Evolutionary conservation across 2,888 invertebrate genomes (phyloP).

Genomic region (Iselma pallidipennis): DNA sequence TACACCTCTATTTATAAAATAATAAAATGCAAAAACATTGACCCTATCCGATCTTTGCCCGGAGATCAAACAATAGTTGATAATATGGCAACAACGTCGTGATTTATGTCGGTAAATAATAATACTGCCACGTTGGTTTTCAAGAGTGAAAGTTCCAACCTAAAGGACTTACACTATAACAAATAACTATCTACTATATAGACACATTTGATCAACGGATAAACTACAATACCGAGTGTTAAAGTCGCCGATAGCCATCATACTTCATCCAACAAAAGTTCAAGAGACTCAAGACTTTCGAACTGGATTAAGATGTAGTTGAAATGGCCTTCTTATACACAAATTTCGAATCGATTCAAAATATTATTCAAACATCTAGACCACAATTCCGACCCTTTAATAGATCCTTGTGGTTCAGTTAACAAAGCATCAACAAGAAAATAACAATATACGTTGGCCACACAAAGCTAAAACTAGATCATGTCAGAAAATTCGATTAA

Average conservation of each 20-base stretch:
- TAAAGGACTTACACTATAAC: background rate
- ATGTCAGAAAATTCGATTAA: constrained; percentile 7
- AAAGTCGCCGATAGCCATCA: background rate
- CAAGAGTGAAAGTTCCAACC: constrained; percentile 1
- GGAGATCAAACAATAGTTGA: constrained; percentile 6
- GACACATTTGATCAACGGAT: background rate
- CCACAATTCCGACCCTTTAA: background rate
- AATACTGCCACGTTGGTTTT: background rate
- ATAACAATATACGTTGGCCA: background rate
- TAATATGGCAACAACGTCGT: constrained; percentile 2
- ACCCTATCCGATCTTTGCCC: constrained; percentile 5
- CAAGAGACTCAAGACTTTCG: no score
- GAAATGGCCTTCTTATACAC: background rate
- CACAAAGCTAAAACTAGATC: constrained; percentile 3
- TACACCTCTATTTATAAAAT: constrained; percentile 6
- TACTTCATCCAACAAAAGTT: no score
- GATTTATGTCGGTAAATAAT: constrained; percentile 6
- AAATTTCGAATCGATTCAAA: background rate
- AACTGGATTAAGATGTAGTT: background rate
- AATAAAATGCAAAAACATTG: constrained; percentile 2
- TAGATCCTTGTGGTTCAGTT: background rate
- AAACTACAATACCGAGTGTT: background rate
- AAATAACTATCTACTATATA: background rate
- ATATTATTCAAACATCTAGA: background rate
- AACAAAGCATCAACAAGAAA: constrained; percentile 7